A percentile compares a stretch with the other conserved stretches of the same genome.
Evolutionary conservation across 1,140 invertebrate genomes (phyloP).

Genomic region (Camponotus floridanus): DNA sequence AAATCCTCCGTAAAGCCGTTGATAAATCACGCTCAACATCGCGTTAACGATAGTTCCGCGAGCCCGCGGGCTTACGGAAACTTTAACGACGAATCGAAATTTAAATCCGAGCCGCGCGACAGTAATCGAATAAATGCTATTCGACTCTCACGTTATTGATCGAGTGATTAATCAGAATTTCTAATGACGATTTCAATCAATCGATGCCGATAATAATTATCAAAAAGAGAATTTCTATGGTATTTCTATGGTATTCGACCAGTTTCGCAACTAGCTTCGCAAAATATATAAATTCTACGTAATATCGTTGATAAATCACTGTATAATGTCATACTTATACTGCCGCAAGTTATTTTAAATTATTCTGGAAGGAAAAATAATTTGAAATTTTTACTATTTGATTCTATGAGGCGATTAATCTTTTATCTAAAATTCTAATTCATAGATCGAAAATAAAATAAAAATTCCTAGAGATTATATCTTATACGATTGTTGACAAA

Average conservation of each 20-base stretch:
- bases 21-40: slow-evolving; percentile 69
- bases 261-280: no score
- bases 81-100: slow-evolving; percentile 25
- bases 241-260: no score
- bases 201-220: not conserved
- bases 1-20: slow-evolving; percentile 70
- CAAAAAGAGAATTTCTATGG: no score
- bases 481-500: not conserved
- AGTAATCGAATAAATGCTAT: slow-evolving; percentile 10
- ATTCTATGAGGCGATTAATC: not conserved
- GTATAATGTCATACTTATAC: no score
- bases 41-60: slow-evolving; percentile 64
- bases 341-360: no score
- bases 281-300: no score
- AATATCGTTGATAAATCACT: no score
- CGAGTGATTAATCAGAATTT: slow-evolving; percentile 23
- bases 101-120: not conserved
- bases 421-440: not conserved
- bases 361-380: not conserved
- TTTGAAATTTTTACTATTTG: not conserved
- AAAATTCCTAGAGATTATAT: not conserved
- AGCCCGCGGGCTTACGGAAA: slow-evolving; percentile 58
- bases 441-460: not conserved
- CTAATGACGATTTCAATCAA: slow-evolving; percentile 7
- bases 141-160: not conserved